Evolutionary conservation across 2,797 vertebrate species (phyloP), one percentile per base, ranked within the genome.

Genomic region (Australoheros facetus): DNA sequence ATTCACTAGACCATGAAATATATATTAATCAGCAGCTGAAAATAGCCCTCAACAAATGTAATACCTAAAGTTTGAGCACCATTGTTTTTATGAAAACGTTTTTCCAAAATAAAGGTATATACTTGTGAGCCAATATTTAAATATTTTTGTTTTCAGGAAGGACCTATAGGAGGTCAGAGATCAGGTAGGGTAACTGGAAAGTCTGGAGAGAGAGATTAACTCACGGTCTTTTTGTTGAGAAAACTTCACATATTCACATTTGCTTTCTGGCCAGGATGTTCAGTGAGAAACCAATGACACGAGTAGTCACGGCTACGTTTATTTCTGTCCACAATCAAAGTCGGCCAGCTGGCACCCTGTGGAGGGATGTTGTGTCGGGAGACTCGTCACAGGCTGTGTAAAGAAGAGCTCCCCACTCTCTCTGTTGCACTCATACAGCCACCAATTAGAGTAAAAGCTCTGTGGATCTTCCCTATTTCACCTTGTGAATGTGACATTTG

Each of bases 391-490:
- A 70, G 76, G 81, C 84, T 71, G 73, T 86, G 16, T 71, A 70
- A 82, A 85, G 58, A 7, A 82, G 82, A 72, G 66, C 78, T 71
- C 80, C 75, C 88, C 74, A 11, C 56, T 80, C 85, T 84, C 78
- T 76, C 85, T 82, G 79, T 70, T 42, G n/a, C 82, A 76, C 84
- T 93, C 83, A 75, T 88, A 89, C 84, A 93, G 71, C 73, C 84
- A 81, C 81, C 93, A 95, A 95, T 95, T 95, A 93, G 85, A 80
- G 75, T 93, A 87, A 95, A 93, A 95, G 94, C 93, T 88, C 86
- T 70, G 78, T 26, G 88, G 85, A 90, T 86, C 77, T 74, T 83
- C 70, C 69, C 55, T 75, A 77, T 80, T 87, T 90, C 88, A 87
- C 91, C 90, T 92, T 92, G 87, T 56, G 85, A 89, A 75, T 75